phyloP scores from a whole-genome alignment of 2,113 vertebrate species.

The Mola mola region DNA sequence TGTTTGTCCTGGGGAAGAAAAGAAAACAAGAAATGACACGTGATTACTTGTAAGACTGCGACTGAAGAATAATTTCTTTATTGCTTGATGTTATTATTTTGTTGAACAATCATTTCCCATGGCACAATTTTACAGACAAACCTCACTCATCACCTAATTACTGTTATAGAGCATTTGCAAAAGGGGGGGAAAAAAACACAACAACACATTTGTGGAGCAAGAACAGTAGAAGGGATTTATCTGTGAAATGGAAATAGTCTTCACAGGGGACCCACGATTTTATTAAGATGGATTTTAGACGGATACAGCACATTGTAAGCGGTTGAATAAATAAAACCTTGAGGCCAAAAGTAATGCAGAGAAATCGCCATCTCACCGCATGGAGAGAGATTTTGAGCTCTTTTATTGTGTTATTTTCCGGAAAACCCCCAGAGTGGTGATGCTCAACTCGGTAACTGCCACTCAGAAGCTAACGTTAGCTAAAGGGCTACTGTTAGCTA shows the following conservation, averaged over 20 bases:
- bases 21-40: not conserved
- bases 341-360: too few species aligned
- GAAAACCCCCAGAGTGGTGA: not conserved
- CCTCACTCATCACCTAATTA: too few species aligned
- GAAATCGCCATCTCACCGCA: too few species aligned
- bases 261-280: too few species aligned
- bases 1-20: slow-evolving; percentile 30
- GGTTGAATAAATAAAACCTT: not conserved
- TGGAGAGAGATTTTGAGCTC: too few species aligned
- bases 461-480: slow-evolving; percentile 57
- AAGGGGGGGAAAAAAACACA: too few species aligned
- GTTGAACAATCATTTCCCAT: not conserved
- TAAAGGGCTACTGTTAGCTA: slow-evolving; percentile 12
- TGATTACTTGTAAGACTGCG: not conserved
- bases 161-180: too few species aligned
- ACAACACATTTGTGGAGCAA: too few species aligned
- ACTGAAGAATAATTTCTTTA: not conserved
- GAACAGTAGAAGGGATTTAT: too few species aligned
- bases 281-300: not conserved
- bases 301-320: not conserved
- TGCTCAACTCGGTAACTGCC: not conserved
- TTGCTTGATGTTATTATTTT: not conserved
- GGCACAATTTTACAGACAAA: too few species aligned
- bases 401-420: too few species aligned
- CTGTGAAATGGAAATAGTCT: too few species aligned